These are phyloP conservation scores for Drosophila albomicans DNA, from an alignment of 1,140 invertebrate species.

Conservation along the genomic window DNA sequence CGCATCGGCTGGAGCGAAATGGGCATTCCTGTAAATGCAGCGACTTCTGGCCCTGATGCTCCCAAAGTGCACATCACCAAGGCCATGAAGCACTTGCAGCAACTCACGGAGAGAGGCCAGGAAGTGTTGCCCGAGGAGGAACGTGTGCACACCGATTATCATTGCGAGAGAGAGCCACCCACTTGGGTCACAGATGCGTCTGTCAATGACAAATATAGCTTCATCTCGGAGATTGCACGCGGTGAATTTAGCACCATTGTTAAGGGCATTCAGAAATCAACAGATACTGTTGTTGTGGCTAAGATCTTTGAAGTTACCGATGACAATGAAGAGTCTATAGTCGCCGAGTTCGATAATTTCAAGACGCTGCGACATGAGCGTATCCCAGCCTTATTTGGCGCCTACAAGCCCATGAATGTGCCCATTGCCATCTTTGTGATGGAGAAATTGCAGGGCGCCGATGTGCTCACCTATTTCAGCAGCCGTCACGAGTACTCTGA, in stretches of 20 bases:
- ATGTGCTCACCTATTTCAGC: slow-evolving; percentile 94
- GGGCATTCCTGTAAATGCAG: slow-evolving; percentile 90
- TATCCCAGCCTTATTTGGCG: slow-evolving; percentile 90
- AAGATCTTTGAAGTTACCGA: slow-evolving; percentile 91
- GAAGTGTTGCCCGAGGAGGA: slow-evolving; percentile 89
- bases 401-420: slow-evolving; percentile 89
- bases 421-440: slow-evolving; percentile 90
- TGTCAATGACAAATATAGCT: slow-evolving; percentile 91
- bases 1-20: slow-evolving; percentile 96
- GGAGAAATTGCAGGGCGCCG: slow-evolving; percentile 96
- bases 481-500: slow-evolving; percentile 95
- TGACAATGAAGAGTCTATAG: slow-evolving; percentile 88
- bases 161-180: slow-evolving; percentile 90
- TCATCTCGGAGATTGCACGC: slow-evolving; percentile 93
- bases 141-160: slow-evolving; percentile 89
- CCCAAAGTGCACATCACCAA: slow-evolving; percentile 90
- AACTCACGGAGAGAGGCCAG: slow-evolving; percentile 92
- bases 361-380: slow-evolving; percentile 93
- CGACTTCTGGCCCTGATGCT: slow-evolving; percentile 89
- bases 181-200: slow-evolving; percentile 89
- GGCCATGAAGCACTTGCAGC: slow-evolving; percentile 93
- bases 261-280: slow-evolving; percentile 91
- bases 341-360: slow-evolving; percentile 93
- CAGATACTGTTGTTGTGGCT: slow-evolving; percentile 90
- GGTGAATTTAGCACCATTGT: slow-evolving; percentile 94